These are phyloP conservation scores for Cyrtonyx montezumae DNA, from an alignment of 2,113 vertebrate genomes.

Conservation along the genomic window DNA sequence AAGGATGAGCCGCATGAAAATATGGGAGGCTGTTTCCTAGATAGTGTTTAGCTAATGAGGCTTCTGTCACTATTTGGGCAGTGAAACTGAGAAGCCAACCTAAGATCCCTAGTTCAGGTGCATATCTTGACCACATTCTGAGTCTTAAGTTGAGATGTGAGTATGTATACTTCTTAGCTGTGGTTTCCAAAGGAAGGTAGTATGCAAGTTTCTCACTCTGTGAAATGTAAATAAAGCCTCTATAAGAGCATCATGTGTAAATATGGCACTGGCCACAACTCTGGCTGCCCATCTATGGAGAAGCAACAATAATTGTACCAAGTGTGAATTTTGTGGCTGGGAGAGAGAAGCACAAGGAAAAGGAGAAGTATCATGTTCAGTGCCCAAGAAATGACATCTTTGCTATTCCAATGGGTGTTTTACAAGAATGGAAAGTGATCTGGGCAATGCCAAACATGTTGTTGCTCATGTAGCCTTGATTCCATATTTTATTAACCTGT, in stretches of 20 bases:
- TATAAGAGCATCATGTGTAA: rapidly evolving
- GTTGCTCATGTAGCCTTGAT: not conserved
- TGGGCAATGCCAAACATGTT: not conserved
- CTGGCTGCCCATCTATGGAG: not conserved
- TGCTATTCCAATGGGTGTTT: not conserved
- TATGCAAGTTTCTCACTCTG: not conserved
- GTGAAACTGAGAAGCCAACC: not conserved
- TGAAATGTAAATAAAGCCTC: not conserved
- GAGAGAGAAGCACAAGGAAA: not conserved
- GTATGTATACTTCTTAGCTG: rapidly evolving
- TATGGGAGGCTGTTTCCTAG: not conserved
- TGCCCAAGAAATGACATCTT: not conserved
- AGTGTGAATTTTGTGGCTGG: not conserved
- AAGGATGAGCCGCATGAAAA: not conserved
- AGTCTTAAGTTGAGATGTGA: not conserved
- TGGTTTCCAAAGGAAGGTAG: not conserved
- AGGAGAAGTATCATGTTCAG: not conserved
- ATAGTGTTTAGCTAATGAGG: not conserved
- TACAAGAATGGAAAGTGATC: not conserved
- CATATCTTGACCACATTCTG: not conserved
- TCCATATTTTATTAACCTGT: not conserved
- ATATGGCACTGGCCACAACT: not conserved
- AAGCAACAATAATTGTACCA: not conserved
- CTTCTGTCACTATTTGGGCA: not conserved
- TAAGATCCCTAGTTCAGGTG: not conserved